These are phyloP conservation scores for Laupala kohalensis DNA, from an alignment of 1,140 invertebrate species.

Conservation along the genomic window DNA sequence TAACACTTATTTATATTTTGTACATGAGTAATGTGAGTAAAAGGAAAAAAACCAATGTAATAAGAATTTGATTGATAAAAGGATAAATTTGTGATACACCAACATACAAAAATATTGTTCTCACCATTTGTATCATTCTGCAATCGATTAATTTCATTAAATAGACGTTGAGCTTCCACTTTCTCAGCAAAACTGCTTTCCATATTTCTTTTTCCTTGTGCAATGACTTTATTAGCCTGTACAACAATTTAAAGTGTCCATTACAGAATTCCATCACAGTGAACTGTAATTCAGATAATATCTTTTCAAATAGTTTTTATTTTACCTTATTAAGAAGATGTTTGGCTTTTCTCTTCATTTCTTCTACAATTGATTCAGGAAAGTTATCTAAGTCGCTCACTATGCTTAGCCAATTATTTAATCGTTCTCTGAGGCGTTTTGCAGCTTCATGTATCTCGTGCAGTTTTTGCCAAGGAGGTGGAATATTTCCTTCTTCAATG, in stretches of 20 bases:
- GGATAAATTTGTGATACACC: background rate
- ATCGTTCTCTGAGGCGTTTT: background rate
- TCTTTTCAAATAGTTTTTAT: constrained; percentile 1
- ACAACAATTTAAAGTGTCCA: too few species aligned
- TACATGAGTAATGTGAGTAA: too few species aligned
- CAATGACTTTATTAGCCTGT: background rate
- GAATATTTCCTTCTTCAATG: constrained; percentile 47
- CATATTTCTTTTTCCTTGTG: background rate
- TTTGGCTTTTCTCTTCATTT: constrained; percentile 21
- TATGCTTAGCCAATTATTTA: background rate
- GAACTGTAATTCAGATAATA: background rate
- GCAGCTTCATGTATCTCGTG: constrained; percentile 29
- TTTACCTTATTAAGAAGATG: constrained; percentile 21
- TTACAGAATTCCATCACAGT: too few species aligned
- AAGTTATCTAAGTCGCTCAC: background rate
- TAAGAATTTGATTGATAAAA: background rate
- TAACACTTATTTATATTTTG: too few species aligned
- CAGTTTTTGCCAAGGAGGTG: constrained; percentile 56
- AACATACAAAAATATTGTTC: background rate
- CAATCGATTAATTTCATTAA: background rate
- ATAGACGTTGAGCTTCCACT: background rate
- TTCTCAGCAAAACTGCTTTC: background rate
- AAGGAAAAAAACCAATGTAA: too few species aligned
- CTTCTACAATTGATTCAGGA: constrained; percentile 1
- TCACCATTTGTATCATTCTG: background rate